A percentile compares a stretch with the other conserved stretches of the same genome.
Evolutionary conservation across 2,113 vertebrate genomes (phyloP).

Genomic region (Silurus meridionalis): DNA sequence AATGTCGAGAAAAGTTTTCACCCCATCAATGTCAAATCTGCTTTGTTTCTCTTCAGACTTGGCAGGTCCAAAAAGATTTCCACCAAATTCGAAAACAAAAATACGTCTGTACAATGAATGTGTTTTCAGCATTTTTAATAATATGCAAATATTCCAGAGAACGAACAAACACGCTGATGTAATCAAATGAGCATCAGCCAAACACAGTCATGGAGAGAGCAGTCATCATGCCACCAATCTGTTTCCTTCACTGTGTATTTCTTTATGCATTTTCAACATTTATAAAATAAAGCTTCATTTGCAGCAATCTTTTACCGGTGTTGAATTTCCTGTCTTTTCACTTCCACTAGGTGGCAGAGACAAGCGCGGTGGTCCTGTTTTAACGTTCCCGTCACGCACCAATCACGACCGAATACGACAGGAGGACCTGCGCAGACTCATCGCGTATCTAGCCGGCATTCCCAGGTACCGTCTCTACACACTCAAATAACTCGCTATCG

Average conservation of each 20-base stretch:
- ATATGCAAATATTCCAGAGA: not conserved
- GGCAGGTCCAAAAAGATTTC: not conserved
- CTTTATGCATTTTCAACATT: not conserved
- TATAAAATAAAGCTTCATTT: not conserved
- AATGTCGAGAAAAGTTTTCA: not conserved
- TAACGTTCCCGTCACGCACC: constrained; percentile 97
- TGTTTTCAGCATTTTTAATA: not conserved
- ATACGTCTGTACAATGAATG: not conserved
- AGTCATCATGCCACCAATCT: not conserved
- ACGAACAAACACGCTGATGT: not conserved
- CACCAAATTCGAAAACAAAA: not conserved
- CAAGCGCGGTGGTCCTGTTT: constrained; percentile 92
- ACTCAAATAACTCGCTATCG: not conserved
- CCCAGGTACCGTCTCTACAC: constrained; percentile 78
- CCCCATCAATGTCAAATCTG: too few relatives aligned
- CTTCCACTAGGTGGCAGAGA: constrained; percentile 89
- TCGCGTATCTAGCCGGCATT: constrained; percentile 93
- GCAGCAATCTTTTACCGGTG: not conserved
- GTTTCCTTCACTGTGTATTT: not conserved
- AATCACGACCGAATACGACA: constrained; percentile 99
- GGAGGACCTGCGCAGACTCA: constrained; percentile 92
- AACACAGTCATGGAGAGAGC: not conserved
- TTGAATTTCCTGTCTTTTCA: not conserved
- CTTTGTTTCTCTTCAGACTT: not conserved
- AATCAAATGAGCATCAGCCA: not conserved